Base-by-base conservation (phyloP, 2,113 vertebrate species). In the Pseudorectes ferrugineus region DNA sequence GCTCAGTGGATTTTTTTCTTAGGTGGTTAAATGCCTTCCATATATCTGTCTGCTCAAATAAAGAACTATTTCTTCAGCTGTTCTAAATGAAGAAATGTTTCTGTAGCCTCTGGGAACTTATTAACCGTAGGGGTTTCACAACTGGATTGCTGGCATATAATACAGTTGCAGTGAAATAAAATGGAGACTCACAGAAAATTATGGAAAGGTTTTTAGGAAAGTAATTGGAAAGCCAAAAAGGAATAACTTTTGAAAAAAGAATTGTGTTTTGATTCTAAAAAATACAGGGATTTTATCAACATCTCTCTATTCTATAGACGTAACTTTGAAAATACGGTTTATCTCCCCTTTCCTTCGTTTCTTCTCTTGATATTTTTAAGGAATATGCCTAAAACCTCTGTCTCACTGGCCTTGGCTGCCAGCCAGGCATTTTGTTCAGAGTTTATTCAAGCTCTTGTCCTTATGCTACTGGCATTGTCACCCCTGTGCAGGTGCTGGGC, bases 261-360 rank as follows among this genome's bases (percentile, higher is more conserved):
- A 26, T 25, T 49, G 10, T 19, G 3, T 90, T 80, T 83, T 77
- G 10, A 46, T 80, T 80, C 38, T 66, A 35, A 66, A 52, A 78
- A 67, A 29, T 15, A 14, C 0, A 1, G 1, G 0, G 0, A 1
- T 35, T 72, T 73, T 65, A 58, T 54, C 14, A 54, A 16, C 38
- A 78, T 12, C 23, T 43, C 23, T 46, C 26, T 67, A 6, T 65
- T 83, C 14, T 87, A 7, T 14, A 58, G 45, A 24, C 0, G 1
- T 77, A 3, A 9, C 54, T 66, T 83, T 74, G 52, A 49, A 55
- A 72, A 63, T 26, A 14, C 0, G 3, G 19, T 71, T 58, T 78
- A 80, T 71, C 4, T 1, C 10, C 9, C 17, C 4, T 79, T 79
- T 25, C 8, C 25, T 59, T 87, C 11, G 14, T 75, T 28, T 40